Evolutionary conservation across 2,888 invertebrate species (phyloP).

Genomic region (Epiblema foenella): DNA sequence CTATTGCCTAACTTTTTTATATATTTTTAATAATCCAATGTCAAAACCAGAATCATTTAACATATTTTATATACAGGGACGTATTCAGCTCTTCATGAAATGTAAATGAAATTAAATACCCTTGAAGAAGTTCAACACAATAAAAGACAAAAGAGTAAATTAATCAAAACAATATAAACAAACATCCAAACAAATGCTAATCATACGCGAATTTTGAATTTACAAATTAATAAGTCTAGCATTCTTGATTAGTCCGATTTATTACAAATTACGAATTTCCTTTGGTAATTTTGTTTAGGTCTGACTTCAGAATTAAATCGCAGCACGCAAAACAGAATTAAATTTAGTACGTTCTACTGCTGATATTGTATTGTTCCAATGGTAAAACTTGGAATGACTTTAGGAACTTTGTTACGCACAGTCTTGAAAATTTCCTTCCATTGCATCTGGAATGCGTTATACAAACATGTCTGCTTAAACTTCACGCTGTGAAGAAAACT

Average conservation of each 20-base stretch:
- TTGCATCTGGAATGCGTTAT: background rate
- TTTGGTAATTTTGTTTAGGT: constrained; percentile 18
- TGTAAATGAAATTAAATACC: background rate
- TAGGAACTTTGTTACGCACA: constrained; percentile 15
- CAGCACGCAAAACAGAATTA: constrained; percentile 13
- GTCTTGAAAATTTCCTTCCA: constrained; percentile 21
- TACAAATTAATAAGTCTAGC: constrained; percentile 18
- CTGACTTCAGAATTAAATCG: constrained; percentile 10
- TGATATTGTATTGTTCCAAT: constrained; percentile 8
- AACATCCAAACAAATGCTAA: constrained; percentile 13
- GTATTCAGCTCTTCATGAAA: background rate
- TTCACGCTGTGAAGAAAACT: constrained; percentile 18
- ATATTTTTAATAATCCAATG: too few relatives aligned
- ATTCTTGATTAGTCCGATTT: constrained; percentile 30
- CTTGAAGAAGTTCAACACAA: background rate
- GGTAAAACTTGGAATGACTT: constrained; percentile 15
- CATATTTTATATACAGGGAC: background rate
- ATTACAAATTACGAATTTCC: constrained; percentile 37
- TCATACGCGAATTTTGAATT: constrained; percentile 26
- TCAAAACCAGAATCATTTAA: background rate
- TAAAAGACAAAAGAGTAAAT: constrained; percentile 2
- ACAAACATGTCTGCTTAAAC: constrained; percentile 12
- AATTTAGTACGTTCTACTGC: constrained; percentile 6
- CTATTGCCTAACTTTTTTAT: background rate
- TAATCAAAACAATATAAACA: constrained; percentile 12